These are phyloP conservation scores for Orthonyx spaldingii DNA, from an alignment of 2,113 vertebrate species.

Conservation along the genomic window DNA sequence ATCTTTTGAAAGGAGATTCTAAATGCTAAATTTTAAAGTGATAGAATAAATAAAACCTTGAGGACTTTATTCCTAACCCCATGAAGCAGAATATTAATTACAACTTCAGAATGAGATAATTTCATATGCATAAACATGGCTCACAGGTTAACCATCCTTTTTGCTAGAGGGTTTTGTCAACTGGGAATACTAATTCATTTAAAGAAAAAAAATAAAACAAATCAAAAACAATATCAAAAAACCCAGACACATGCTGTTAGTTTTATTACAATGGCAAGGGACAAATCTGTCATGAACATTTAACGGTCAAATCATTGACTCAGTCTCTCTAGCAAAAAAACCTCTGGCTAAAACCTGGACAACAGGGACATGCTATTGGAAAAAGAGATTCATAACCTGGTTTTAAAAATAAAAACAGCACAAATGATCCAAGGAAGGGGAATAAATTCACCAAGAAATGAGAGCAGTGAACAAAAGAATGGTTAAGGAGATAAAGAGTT, in stretches of 20 bases:
- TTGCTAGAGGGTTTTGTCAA: background rate
- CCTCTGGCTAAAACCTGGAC: background rate
- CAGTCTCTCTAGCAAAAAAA: background rate
- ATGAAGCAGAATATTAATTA: background rate
- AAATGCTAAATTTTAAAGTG: constrained; percentile 20
- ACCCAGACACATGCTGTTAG: background rate
- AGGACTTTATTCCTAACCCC: background rate
- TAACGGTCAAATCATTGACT: background rate
- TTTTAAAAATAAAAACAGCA: background rate
- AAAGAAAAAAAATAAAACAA: background rate
- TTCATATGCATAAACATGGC: background rate
- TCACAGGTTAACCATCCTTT: background rate
- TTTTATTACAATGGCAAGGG: background rate
- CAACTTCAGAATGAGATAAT: background rate
- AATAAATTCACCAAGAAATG: background rate
- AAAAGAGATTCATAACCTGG: background rate
- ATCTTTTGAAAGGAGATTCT: constrained; percentile 1
- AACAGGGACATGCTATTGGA: background rate
- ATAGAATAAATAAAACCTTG: background rate
- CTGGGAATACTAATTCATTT: background rate
- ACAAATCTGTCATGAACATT: background rate
- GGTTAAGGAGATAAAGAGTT: background rate
- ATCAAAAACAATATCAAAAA: background rate
- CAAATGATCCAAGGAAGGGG: background rate
- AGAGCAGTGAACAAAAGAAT: background rate